Conservation (phyloP, 2,113 vertebrate genomes). For the Heptranchias perlo region DNA sequence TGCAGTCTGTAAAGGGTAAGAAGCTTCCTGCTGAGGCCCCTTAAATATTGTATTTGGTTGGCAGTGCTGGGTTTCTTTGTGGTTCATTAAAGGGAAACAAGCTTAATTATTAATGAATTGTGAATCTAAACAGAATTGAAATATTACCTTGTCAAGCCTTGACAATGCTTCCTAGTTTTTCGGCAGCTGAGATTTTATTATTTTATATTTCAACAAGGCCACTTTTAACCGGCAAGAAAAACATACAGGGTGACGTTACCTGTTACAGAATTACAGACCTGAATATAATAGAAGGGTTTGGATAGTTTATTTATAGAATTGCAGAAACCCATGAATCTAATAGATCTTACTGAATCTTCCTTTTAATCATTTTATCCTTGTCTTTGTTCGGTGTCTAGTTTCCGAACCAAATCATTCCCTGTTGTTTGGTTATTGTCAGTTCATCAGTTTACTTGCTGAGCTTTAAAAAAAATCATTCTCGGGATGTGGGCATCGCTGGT, state of each 20-base stretch:
- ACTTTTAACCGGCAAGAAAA: neutral
- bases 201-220: neutral
- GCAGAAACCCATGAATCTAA: neutral
- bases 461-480: too few relatives aligned
- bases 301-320: neutral
- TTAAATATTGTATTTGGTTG: neutral
- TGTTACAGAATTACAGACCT: neutral
- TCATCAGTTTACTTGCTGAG: neutral
- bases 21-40: neutral
- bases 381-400: neutral
- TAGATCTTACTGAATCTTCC: neutral
- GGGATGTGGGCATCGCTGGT: too few relatives aligned
- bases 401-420: neutral
- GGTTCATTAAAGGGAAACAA: neutral
- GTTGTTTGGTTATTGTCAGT: neutral
- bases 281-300: too few relatives aligned
- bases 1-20: neutral
- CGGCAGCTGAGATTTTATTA: neutral
- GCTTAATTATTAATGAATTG: slow-evolving; percentile 31
- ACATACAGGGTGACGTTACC: too few relatives aligned
- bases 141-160: slow-evolving; percentile 4
- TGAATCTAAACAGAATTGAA: neutral
- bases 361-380: neutral
- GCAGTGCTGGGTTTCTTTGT: too few relatives aligned
- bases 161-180: too few relatives aligned